These are phyloP conservation scores for Lithosia quadra DNA, from an alignment of 2,888 invertebrate genomes.

Conservation along the genomic window DNA sequence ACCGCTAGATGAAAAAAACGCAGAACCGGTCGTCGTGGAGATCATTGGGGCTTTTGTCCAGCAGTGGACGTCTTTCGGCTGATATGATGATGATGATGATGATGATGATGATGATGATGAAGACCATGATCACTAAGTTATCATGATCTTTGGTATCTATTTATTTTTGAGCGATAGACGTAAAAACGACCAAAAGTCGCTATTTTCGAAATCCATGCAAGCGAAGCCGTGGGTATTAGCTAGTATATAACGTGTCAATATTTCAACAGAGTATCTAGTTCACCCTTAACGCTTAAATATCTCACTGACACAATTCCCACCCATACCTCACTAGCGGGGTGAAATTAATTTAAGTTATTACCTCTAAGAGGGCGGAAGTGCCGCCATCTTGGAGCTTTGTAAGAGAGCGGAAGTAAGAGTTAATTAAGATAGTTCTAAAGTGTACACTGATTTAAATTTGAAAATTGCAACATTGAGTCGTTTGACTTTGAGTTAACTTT, in stretches of 20 bases:
- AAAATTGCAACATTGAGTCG: background rate
- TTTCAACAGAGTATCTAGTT: background rate
- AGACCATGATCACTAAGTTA: no score
- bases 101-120: no score
- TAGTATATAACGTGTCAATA: background rate
- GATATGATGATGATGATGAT: no score
- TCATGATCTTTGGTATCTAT: no score
- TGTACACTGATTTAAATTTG: background rate
- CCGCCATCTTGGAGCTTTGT: slow-evolving; percentile 13
- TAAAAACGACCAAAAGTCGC: background rate
- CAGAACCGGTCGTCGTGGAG: no score
- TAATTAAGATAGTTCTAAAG: slow-evolving; percentile 9
- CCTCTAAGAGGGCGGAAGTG: slow-evolving; percentile 24
- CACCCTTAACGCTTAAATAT: background rate
- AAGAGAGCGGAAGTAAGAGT: background rate
- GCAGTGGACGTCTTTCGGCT: no score
- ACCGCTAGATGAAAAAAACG: no score
- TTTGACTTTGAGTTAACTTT: background rate
- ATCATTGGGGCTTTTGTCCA: no score
- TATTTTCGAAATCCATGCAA: no score
- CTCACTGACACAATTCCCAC: slow-evolving; percentile 6
- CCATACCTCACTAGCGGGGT: background rate
- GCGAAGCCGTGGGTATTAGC: no score
- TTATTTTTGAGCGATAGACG: no score
- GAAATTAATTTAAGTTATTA: slow-evolving; percentile 43